A percentile compares a stretch with the other conserved stretches of the same genome.
phyloP scores from a whole-genome alignment of 2,113 vertebrate genomes.

The Typhlomys cinereus region DNA sequence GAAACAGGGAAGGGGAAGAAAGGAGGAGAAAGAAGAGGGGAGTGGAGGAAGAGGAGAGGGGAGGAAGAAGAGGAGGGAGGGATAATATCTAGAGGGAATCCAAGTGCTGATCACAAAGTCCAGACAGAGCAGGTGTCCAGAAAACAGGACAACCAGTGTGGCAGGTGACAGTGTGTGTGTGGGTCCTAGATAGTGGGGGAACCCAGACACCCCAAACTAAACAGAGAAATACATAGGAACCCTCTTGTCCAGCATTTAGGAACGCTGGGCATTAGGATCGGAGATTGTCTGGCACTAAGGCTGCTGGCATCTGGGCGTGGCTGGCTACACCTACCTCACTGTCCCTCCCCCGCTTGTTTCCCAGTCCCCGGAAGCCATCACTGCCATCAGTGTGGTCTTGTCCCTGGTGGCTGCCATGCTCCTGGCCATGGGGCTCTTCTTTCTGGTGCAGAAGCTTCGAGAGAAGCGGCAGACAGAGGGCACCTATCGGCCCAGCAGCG shows the following conservation, averaged over 20 bases:
- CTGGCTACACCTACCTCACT: background rate
- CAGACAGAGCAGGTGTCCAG: background rate
- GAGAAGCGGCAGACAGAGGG: constrained; percentile 90
- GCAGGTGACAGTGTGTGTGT: no score
- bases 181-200: background rate
- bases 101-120: background rate
- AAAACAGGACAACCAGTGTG: background rate
- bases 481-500: constrained; percentile 89
- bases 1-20: no score
- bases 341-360: no score
- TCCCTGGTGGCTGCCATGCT: constrained; percentile 84
- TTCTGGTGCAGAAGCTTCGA: constrained; percentile 85
- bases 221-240: no score
- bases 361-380: constrained; percentile 67
- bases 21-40: no score
- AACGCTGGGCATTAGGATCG: no score
- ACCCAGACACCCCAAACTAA: background rate
- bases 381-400: constrained; percentile 90
- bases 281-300: no score
- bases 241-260: no score
- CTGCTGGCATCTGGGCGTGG: no score
- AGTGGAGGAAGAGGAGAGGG: background rate
- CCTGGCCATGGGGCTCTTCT: constrained; percentile 79
- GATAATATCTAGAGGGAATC: no score
- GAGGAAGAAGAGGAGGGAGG: background rate